Percentiles rank a stretch among this genome's conserved stretches.
These are phyloP conservation scores for Murina feae DNA, from an alignment of 2,113 vertebrate genomes.

Conservation along the genomic window DNA sequence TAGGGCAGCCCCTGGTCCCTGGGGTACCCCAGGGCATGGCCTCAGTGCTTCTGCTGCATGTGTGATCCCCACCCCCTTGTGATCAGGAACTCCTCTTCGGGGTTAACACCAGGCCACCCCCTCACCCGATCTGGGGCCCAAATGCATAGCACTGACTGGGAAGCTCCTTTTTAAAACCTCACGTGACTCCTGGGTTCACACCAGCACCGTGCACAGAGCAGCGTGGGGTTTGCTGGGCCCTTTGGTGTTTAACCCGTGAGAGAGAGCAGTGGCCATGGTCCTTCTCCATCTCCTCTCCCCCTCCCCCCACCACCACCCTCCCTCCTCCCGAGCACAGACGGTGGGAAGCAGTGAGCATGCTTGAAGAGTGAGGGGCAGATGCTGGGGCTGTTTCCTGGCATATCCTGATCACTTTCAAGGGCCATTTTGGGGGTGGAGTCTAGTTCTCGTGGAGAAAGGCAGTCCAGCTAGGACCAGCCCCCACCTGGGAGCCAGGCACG, in stretches of 20 bases:
- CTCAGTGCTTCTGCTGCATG: not conserved
- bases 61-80: not conserved
- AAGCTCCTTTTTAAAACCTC: not conserved
- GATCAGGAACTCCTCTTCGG: not conserved
- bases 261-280: not conserved
- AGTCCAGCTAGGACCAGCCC: not conserved
- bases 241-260: not conserved
- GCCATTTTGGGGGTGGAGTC: too few relatives aligned
- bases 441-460: not conserved
- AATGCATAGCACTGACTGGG: not conserved
- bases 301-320: rapidly evolving
- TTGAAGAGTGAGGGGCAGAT: not conserved
- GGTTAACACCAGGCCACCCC: not conserved
- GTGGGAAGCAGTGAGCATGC: not conserved
- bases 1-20: not conserved
- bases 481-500: not conserved
- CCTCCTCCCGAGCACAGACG: too few relatives aligned
- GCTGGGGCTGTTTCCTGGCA: not conserved
- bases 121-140: not conserved
- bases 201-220: rapidly evolving
- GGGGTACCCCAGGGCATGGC: not conserved
- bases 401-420: not conserved
- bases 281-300: not conserved
- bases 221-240: too few relatives aligned
- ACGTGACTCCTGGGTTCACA: rapidly evolving